These are phyloP conservation scores for Eupeodes latifasciatus DNA, from an alignment of 2,888 invertebrate genomes.

Conservation along the genomic window DNA sequence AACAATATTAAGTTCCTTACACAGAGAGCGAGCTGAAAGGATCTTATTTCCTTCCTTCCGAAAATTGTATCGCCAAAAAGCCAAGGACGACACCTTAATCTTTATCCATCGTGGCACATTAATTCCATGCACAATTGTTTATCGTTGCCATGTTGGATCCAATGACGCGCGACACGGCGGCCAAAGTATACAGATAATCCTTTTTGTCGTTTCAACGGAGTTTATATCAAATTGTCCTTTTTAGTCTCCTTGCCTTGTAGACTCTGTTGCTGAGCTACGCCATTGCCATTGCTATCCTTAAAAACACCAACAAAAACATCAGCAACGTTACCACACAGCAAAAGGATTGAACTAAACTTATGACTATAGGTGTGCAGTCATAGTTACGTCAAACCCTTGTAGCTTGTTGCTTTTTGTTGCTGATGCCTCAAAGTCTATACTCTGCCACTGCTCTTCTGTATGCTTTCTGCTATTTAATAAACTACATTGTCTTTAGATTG, in stretches of 20 bases:
- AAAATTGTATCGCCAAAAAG: conserved; percentile 47
- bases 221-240: conserved; percentile 18
- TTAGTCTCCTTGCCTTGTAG: not conserved
- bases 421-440: not conserved
- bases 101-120: conserved; percentile 53
- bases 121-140: conserved; percentile 66
- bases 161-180: not conserved
- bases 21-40: conserved; percentile 4
- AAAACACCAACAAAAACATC: not conserved
- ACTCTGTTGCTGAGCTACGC: not conserved
- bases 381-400: not conserved
- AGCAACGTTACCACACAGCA: not conserved
- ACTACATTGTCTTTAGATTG: conserved; percentile 51
- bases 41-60: conserved; percentile 14
- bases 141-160: conserved; percentile 49
- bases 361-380: not conserved
- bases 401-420: conserved; percentile 1
- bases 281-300: too few species aligned
- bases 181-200: conserved; percentile 49
- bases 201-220: conserved; percentile 42
- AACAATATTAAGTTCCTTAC: not conserved
- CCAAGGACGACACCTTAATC: conserved; percentile 61
- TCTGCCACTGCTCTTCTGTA: too few species aligned
- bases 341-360: conserved; percentile 41
- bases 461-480: conserved; percentile 35